Base-by-base conservation (phyloP, 2,113 vertebrate genomes). In the Albula goreensis region DNA sequence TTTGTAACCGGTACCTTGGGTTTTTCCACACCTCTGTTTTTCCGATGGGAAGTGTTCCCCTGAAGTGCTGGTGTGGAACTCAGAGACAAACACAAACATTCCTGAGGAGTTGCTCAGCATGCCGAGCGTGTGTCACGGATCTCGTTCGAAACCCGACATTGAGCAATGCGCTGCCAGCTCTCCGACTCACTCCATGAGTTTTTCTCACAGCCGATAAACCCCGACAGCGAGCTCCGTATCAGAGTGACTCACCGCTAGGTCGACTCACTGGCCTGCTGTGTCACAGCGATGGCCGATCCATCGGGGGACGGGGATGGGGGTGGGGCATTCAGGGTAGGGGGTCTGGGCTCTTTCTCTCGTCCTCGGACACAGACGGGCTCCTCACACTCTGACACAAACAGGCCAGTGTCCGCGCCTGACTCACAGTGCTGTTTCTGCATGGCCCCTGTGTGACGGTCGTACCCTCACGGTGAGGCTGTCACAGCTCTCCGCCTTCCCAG, bases 31-130 rank as follows among this genome's bases (percentile, higher is more conserved):
- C 57, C 17, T 70, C 19, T 83, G 41, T 70, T 31, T 10, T 74
- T 84, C 50, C 25, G 31, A 50, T 78, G 66, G 66, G 50, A 84
- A 50, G 31, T 50, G n/a, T 48, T 17, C 78, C 13, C 10, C 17
- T 57, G 48, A 50, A 41, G 10, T 15, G 22, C 17, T 50, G 31
- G 31, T 50, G 41, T 85, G 84, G 57, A 83, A 49, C 25, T 63
- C 56, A 4, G 31, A 53, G 51, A 56, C 50, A 57, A 77, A 78
- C n/a, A 78, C 70, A 51, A 53, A 56, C 66, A 87, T 60, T 83
- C 74, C 80, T 66, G 78, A 74, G 3, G 74, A 85, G 50, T 85
- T 80, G 74, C 81, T 57, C 77, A 77, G 77, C 0, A 10, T 6
- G 48, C 66, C 17, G 70, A 83, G 49, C 22, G 52, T 50, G 5